Base-by-base conservation (phyloP, 2,797 vertebrate genomes). In the Meda fulgida region DNA sequence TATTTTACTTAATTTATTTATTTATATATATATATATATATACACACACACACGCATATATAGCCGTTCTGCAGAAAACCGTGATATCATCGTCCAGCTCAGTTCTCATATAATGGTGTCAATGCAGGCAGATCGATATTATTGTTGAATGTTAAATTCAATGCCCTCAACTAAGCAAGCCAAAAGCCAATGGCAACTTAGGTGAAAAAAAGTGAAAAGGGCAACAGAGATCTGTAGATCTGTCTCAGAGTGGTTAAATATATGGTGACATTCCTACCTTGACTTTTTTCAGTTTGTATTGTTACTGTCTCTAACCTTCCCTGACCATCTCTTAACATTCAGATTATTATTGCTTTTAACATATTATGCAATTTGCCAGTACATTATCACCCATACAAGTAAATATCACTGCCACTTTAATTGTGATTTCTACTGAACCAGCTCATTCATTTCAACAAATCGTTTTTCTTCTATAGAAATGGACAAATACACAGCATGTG, bases 401-500 rank as follows among this genome's bases (percentile, higher is more conserved):
- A 58, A 31, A 65, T 31, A 3, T 65, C 14, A 58, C 51, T 14
- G 11, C 31, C 51, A 38, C 34, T 23, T 58, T 58, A 55, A n/a
- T 58, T 5, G 13, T 79, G 5, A 21, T 71, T n/a, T 65, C 1
- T 23, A 13, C 5, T 7, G 7, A 48, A 1, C 53, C 26, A 21
- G 18, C 79, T 55, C 29, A 65, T 40, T 40, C 14, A 65, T 40
- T 26, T 58, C 34, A 78, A 29, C 55, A 40, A 43, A 43, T 88
- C 4, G 46, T 53, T 29, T 23, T 10, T 70, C n/a, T 55, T 66
- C 69, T 38, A 4, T 81, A 95, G 93, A 88, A 81, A 97, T 98
- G 96, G 96, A 96, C 80, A 83, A 90, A 31, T 91, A 93, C 10
- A 29, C 76, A 14, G 94, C 96, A 86, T 93, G 90, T 84, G 92